Evolutionary conservation across 2,113 vertebrate genomes (phyloP), one percentile per base, ranked within the genome.

Genomic region (Vireo altiloquus): DNA sequence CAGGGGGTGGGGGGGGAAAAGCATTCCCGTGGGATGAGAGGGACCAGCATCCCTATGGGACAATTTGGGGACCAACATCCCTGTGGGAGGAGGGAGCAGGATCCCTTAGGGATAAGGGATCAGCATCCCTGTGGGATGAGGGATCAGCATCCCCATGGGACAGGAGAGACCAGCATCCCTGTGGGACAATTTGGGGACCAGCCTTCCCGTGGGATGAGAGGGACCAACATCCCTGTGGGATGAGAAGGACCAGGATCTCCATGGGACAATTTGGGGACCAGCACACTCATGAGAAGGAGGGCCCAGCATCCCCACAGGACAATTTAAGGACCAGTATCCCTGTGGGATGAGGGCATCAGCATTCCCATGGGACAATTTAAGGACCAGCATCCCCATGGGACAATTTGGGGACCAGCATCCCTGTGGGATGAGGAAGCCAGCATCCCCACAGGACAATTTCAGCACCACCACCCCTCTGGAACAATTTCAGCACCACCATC

Each of bases 121-220:
- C 40, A 42, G 4, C 9, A 42, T 6, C 50, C 21, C 49, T 0
- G 2, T 0, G 7, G 30, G 28, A 53, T 13, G 39, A 39, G 19
- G 18, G 53, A 8, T 30, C 53, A 20, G 19, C 31, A 13, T 8
- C 53, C 31, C 53, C 12, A 2, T 22, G 19, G 44, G 44, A 20
- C 4, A 4, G 10, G 10, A 7, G 40, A 14, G 40, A 42, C 40
- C 30, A 33, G 15, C 35, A 70, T 10, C 15, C 47, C 49, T 3
- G 1, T 0, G 3, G 64, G 64, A 33, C 21, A 3, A 25, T 13
- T 4, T 19, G 10, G 4, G 5, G 52, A 30, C 27, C 49, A 52
- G 14, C 25, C 27, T 16, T 25, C 25, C 49, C 10, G 27, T 25
- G 50, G 22, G n/a, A n/a, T n/a, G n/a, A n/a, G 39, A 33, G 12